Evolutionary conservation across 2,113 vertebrate genomes (phyloP), one percentile per base, ranked within the genome.

Genomic region (Agapornis roseicollis): DNA sequence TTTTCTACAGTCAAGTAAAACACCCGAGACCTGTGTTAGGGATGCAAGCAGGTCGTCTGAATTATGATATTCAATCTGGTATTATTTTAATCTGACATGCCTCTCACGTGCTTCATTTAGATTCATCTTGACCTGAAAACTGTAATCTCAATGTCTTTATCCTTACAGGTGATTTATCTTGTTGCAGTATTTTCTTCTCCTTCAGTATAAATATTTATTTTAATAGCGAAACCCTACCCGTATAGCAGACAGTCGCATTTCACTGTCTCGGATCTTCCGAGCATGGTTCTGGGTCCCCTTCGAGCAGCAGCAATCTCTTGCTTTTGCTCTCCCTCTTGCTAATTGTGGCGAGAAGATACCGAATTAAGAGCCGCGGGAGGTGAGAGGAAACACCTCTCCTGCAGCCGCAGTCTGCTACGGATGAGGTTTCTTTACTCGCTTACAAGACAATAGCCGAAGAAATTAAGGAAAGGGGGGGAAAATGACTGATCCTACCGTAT

Each of bases 81-180:
- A 95, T 93, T 95, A 93, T 98, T 97, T 98, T 97, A 98, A 97
- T 97, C 96, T 97, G 96, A 96, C 90, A 92, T 95, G 91, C 79
- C 73, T 97, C 87, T 94, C 88, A 96, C 60, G 64, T 96, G 94
- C 94, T 96, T 96, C 92, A 76, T 96, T 95, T 96, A 97, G 97
- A 86, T 96, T 94, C 96, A 94, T 96, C 94, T 97, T 97, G 97
- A 98, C 97, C 97, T 97, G 95, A 82, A 97, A 98, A 98, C 80
- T 93, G 66, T 73, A 89, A 65, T 92, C 53, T 89, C 47, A 23
- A 82, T 74, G 72, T 95, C 88, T 88, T 52, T 94, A 27, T 87
- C 28, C 80, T 91, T 92, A 91, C 85, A 80, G 89, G 89, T 86
- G 50, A 80, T 85, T 89, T 92, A 71, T 69, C 76, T 92, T 85